Conservation (phyloP, 2,797 vertebrate genomes). For the Parotocinclus haroldoi region DNA sequence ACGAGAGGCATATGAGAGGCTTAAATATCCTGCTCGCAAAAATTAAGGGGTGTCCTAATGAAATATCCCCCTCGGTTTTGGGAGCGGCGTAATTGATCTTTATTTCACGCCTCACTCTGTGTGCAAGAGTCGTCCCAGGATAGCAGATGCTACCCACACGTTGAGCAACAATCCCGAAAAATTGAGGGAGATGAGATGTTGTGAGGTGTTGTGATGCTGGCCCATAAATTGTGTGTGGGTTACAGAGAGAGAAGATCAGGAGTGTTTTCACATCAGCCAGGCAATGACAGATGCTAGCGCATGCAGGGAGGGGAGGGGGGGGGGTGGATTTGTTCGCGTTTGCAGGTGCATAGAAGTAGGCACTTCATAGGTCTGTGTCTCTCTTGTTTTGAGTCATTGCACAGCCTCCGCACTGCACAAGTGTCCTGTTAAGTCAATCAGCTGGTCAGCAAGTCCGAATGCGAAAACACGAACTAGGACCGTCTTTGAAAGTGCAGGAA, state of each 20-base stretch:
- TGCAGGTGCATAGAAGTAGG: constrained; percentile 24
- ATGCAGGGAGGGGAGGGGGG: constrained; percentile 16
- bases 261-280: constrained; percentile 12
- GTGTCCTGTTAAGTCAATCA: not conserved
- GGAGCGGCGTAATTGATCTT: constrained; percentile 21
- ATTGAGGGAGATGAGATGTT: constrained; percentile 20
- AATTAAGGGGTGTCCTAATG: too few species aligned
- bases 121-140: constrained; percentile 56
- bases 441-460: not conserved
- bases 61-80: too few species aligned
- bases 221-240: constrained; percentile 1
- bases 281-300: constrained; percentile 25
- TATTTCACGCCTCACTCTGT: constrained; percentile 25
- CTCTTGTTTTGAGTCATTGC: too few species aligned
- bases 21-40: too few species aligned
- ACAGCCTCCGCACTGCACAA: too few species aligned
- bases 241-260: not conserved
- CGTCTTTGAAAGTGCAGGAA: not conserved
- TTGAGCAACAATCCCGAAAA: constrained; percentile 38
- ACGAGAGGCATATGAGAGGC: too few species aligned
- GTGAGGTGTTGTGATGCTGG: not conserved
- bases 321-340: not conserved
- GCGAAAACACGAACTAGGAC: not conserved
- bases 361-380: constrained; percentile 13
- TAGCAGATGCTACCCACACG: constrained; percentile 61